Conservation (phyloP, 2,113 vertebrate species). For the Stomatorhinus ivindoensis region DNA sequence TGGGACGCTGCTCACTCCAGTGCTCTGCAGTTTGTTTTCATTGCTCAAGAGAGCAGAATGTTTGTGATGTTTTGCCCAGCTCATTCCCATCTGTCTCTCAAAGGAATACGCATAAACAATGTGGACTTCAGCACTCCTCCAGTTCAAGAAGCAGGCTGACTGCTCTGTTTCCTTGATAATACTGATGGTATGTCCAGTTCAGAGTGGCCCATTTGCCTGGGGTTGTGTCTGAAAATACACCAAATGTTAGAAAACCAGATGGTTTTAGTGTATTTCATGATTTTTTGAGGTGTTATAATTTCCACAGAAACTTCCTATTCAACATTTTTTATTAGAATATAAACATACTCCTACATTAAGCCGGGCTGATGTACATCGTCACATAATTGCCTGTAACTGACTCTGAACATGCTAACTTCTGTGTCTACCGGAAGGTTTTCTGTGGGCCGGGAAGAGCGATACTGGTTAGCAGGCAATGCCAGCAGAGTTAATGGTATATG, state of each 20-base stretch:
- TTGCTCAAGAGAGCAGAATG: slow-evolving; percentile 55
- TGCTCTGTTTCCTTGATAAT: neutral
- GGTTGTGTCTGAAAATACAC: neutral
- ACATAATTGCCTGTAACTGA: neutral
- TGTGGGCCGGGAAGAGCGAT: neutral
- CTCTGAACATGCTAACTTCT: neutral
- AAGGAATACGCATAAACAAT: slow-evolving; percentile 42
- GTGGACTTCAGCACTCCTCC: slow-evolving; percentile 25
- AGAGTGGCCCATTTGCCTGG: neutral
- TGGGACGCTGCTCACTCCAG: slow-evolving; percentile 34
- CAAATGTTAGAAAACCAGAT: neutral
- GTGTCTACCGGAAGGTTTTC: neutral
- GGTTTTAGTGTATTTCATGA: neutral
- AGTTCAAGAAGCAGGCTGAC: neutral
- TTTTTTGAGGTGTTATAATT: neutral
- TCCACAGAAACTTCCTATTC: neutral
- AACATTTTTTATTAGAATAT: neutral
- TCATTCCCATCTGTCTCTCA: slow-evolving; percentile 54
- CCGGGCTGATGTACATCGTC: neutral
- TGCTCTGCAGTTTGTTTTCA: slow-evolving; percentile 56
- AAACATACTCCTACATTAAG: neutral
- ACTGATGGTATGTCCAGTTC: neutral
- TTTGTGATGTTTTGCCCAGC: slow-evolving; percentile 55
- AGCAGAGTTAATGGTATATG: too few species aligned
- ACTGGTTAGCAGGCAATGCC: neutral